Base-by-base conservation (phyloP, 2,797 vertebrate species). In the Botia kubotai region DNA sequence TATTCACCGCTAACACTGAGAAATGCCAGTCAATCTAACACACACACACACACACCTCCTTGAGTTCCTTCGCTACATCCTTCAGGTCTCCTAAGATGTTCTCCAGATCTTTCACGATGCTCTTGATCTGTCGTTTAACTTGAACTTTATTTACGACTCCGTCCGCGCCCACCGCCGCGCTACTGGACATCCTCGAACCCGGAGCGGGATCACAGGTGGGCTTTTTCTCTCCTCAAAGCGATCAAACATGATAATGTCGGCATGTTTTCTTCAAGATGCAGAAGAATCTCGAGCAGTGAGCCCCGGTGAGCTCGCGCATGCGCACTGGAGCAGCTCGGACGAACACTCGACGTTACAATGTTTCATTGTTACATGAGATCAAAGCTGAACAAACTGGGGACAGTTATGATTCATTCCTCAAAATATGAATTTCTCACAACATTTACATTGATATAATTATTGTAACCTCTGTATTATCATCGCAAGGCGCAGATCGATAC, bases 51-150 rank as follows among this genome's bases (percentile, higher is more conserved):
- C 95, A 92, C 94, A 99, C 98, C 98, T 99, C 98, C 91, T 99
- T 98, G 73, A 99, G 96, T 91, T 99, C 97, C 92, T 98, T 98
- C 84, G 98, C 98, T 85, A 99, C 97, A 95, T 98, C 97, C 93
- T 97, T 99, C 85, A 99, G 94, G 91, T 98, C 96, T 84, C 97
- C 97, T 89, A 99, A 93, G 89, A 99, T 98, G 93, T 95, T 94
- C 89, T 99, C 98, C 94, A 99, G 87, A 89, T 98, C 97, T 88
- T 97, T 93, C 94, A 99, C 97, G 92, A 99, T 98, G 86, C 95
- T 96, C 95, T 96, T 97, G 93, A 99, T 98, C 94, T 98, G 97
- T 86, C 94, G 96, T 91, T 98, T 99, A 89, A 98, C 97, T 95
- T 96, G 93, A 88, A 97, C 92, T 95, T 96, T 98, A 93, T 95